phyloP scores from a whole-genome alignment of 2,113 vertebrate species.

The Meles meles region DNA sequence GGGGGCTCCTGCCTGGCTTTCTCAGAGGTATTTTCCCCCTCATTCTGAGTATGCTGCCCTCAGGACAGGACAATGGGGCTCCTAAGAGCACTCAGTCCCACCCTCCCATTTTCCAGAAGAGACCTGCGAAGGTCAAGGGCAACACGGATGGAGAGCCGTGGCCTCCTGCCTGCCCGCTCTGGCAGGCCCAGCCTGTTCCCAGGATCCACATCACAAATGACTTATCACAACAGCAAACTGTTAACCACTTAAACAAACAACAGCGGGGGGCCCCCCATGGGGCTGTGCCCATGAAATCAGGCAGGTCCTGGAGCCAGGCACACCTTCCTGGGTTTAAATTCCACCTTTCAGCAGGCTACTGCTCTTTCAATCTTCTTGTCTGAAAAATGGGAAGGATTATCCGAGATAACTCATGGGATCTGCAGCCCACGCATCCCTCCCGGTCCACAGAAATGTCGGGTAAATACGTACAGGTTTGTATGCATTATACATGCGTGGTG shows the following conservation, averaged over 20 bases:
- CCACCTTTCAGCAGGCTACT: not conserved
- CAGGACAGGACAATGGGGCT: fast-evolving
- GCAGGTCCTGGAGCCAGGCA: not conserved
- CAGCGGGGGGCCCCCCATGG: not conserved
- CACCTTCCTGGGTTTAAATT: not conserved
- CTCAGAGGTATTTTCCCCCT: not conserved
- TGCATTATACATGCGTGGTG: not conserved
- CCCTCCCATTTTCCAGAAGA: not conserved
- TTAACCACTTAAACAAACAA: not conserved
- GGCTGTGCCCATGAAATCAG: fast-evolving
- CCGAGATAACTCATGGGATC: not conserved
- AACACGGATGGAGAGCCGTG: fast-evolving
- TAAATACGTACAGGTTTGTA: not conserved
- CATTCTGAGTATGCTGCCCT: not conserved
- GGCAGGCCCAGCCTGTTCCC: not conserved
- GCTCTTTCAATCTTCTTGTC: not conserved
- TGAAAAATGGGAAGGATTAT: not conserved
- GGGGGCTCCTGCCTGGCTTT: not conserved
- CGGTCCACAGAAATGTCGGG: not conserved
- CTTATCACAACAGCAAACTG: not conserved
- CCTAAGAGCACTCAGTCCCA: fast-evolving
- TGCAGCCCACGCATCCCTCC: not conserved
- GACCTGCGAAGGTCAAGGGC: not conserved
- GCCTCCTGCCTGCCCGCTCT: fast-evolving
- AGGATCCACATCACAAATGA: not conserved